phyloP scores from a whole-genome alignment of 2,113 vertebrate species.

The Peromyscus maniculatus region DNA sequence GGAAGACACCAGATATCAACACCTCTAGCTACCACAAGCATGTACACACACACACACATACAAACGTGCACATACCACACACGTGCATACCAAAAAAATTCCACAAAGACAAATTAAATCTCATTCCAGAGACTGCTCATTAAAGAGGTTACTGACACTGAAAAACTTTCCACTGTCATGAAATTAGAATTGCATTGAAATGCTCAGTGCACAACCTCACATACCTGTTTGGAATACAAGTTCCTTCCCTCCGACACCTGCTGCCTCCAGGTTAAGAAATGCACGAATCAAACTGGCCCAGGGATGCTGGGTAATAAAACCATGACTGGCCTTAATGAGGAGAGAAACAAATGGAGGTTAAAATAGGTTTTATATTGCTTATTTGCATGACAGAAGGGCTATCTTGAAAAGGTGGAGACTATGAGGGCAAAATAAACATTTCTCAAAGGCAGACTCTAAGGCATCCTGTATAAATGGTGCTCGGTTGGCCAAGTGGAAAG shows the following conservation, averaged over 20 bases:
- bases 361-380: slow-evolving; percentile 30
- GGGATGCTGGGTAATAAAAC: slow-evolving; percentile 98
- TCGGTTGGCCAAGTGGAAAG: neutral
- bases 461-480: neutral
- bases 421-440: slow-evolving; percentile 7
- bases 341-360: slow-evolving; percentile 69
- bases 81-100: neutral
- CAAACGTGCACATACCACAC: neutral
- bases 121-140: neutral
- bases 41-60: neutral
- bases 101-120: neutral
- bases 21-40: neutral
- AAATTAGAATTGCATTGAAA: neutral
- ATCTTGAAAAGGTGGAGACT: neutral
- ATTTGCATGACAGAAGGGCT: neutral
- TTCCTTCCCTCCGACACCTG: slow-evolving; percentile 99
- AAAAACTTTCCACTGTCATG: slow-evolving; percentile 32
- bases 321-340: slow-evolving; percentile 94
- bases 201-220: slow-evolving; percentile 8
- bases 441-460: slow-evolving; percentile 24
- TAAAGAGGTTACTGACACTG: neutral
- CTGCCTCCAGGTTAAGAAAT: slow-evolving; percentile 99
- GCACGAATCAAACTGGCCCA: slow-evolving; percentile 96
- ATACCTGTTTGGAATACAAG: slow-evolving; percentile 99
- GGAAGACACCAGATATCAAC: neutral